Conservation (phyloP, 2,113 vertebrate genomes). For the Artemisiospiza belli region DNA sequence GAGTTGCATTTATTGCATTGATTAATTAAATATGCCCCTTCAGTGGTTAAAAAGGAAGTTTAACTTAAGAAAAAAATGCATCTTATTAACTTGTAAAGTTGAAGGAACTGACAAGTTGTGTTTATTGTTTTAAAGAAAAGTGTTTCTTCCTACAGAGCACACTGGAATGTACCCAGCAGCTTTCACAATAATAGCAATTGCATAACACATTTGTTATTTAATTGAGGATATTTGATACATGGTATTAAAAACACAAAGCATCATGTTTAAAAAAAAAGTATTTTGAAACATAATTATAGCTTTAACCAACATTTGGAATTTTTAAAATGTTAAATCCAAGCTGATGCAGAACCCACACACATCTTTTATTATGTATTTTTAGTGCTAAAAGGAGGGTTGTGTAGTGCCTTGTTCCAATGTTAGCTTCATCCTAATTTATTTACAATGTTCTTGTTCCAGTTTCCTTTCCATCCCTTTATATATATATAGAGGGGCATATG, state of each 20-base stretch:
- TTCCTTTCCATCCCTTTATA: not conserved
- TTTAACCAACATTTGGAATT: not conserved
- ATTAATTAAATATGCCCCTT: not conserved
- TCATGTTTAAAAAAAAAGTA: not conserved
- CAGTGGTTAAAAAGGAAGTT: not conserved
- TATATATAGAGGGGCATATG: not conserved
- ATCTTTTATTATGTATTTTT: not conserved
- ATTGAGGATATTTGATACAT: not conserved
- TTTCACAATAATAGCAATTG: not conserved
- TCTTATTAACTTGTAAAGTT: not conserved
- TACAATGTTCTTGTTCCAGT: not conserved
- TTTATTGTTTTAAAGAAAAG: not conserved
- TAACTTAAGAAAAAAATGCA: not conserved
- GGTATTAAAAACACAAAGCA: not conserved
- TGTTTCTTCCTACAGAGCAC: not conserved
- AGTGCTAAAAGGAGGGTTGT: not conserved
- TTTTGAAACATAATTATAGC: constrained; percentile 21
- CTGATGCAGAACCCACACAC: not conserved
- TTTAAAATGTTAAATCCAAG: not conserved
- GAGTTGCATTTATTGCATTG: not conserved
- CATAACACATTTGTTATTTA: not conserved
- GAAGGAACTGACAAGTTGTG: not conserved
- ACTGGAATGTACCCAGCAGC: not conserved
- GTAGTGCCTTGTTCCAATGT: not conserved
- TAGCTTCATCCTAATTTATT: not conserved